Base-by-base conservation (phyloP, 2,797 vertebrate genomes). In the Capromys pilorides region DNA sequence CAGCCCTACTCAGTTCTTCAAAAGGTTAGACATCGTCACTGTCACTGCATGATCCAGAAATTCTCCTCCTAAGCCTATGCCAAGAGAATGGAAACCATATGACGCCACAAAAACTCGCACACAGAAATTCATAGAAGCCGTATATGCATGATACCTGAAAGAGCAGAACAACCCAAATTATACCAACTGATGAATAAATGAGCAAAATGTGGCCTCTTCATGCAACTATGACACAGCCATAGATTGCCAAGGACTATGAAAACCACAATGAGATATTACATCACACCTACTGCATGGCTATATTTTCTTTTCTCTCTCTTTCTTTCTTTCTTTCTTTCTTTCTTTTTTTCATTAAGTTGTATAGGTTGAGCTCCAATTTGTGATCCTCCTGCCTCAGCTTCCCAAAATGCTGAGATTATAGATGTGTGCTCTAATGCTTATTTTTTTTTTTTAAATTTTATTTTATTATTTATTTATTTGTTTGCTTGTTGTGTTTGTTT, bases 81-180 rank as follows among this genome's bases (percentile, higher is more conserved):
- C 77, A 69, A 81, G 75, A 93, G 80, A 83, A 94, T 62, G 66
- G 77, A 93, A 94, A 79, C 78, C 49, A 67, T 31, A 78, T n/a
- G 31, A 41, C 49, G 62, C 69, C 45, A 86, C 8, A 57, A 78
- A 83, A 67, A 80, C 8, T 28, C 62, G 21, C 39, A 18, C 18
- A 4, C 33, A 69, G 69, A 73, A 67, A 31, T 81, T 90, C 39
- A 19, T 7, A 33, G 54, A 1, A 82, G 49, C n/a, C 39, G 90
- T 90, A 87, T 86, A 87, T 39, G 19, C 57, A 19, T 26, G 39
- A 62, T 1, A 51, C 57, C n/a, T 7, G 12, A 33, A 85, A 59
- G 36, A 41, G 66, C 14, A 31, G 59, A 73, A 67, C 18, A 59
- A n/a, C 41, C 62, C 78, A 51, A 22, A 54, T 78, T 90, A n/a